Evolutionary conservation across 2,113 vertebrate species (phyloP).

Genomic region (Ammodytes marinus): DNA sequence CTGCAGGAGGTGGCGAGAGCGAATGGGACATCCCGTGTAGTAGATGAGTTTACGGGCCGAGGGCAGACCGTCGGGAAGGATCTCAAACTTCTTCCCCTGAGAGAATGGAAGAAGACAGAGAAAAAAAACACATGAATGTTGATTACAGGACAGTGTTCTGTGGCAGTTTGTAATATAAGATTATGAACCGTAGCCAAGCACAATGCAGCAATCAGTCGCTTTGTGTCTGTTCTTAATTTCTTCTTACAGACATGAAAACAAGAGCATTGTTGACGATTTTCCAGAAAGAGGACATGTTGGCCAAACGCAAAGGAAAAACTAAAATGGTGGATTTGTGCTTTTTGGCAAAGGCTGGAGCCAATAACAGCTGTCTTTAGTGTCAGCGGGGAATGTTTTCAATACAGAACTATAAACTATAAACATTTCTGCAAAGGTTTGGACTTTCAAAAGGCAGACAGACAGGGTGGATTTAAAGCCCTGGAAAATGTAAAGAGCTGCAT

Average conservation of each 20-base stretch:
- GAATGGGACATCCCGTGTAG: constrained; percentile 94
- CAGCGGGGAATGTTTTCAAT: constrained; percentile 57
- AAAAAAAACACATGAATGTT: neutral
- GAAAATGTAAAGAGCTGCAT: constrained; percentile 58
- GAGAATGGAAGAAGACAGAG: neutral
- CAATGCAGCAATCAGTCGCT: constrained; percentile 3
- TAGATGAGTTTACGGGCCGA: constrained; percentile 97
- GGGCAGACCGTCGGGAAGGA: constrained; percentile 95
- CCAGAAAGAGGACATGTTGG: constrained; percentile 66
- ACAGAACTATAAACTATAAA: constrained; percentile 57
- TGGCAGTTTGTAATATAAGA: constrained; percentile 3
- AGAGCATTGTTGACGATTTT: constrained; percentile 38
- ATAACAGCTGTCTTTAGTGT: constrained; percentile 67
- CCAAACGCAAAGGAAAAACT: constrained; percentile 45
- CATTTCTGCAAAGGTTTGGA: constrained; percentile 58
- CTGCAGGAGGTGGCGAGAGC: constrained; percentile 96
- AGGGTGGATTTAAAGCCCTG: constrained; percentile 28
- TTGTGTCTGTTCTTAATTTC: constrained; percentile 50
- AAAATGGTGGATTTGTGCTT: constrained; percentile 59
- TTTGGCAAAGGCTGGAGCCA: constrained; percentile 46
- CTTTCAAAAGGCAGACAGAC: constrained; percentile 33
- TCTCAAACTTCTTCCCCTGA: constrained; percentile 98
- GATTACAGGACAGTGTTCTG: constrained; percentile 38
- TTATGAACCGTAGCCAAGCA: constrained; percentile 23
- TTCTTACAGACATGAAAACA: constrained; percentile 22